phyloP scores from a whole-genome alignment of 2,888 invertebrate genomes.

The Drosophila rubida region DNA sequence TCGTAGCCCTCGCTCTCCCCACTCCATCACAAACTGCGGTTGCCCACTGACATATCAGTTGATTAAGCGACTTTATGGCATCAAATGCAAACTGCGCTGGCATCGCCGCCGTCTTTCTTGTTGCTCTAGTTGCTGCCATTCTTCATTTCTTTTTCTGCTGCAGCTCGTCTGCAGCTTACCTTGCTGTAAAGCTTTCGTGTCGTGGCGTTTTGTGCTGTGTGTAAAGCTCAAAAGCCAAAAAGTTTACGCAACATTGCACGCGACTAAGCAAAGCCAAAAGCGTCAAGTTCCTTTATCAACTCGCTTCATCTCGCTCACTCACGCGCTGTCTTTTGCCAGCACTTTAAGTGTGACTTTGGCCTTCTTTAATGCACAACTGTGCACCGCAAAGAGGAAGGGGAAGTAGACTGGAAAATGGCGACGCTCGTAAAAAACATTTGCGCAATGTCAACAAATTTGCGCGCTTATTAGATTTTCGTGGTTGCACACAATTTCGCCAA shows the following conservation, averaged over 20 bases:
- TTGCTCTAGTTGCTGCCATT: not conserved
- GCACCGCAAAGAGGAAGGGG: not conserved
- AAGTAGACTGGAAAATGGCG: conserved; percentile 2
- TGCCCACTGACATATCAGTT: conserved; percentile 43
- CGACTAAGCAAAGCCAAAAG: conserved; percentile 53
- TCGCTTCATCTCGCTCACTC: not conserved
- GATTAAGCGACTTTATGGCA: conserved; percentile 40
- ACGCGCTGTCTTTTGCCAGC: conserved; percentile 1
- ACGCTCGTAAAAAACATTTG: conserved; percentile 76
- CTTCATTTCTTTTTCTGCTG: not conserved
- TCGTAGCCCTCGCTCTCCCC: conserved; percentile 4
- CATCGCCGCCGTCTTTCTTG: conserved; percentile 14
- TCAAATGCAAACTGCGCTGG: conserved; percentile 34
- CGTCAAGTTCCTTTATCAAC: conserved; percentile 29
- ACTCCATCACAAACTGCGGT: conserved; percentile 28
- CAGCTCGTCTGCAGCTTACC: conserved; percentile 10
- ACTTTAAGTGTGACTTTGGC: conserved; percentile 41
- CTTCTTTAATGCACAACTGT: conserved; percentile 32
- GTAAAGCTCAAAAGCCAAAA: conserved; percentile 60
- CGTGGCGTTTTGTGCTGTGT: conserved; percentile 12
- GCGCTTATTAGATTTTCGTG: conserved; percentile 81
- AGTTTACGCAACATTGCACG: conserved; percentile 59
- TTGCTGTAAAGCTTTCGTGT: not conserved
- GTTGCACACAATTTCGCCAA: conserved; percentile 81
- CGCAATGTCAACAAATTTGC: conserved; percentile 81